phyloP scores from a whole-genome alignment of 2,113 vertebrate species.

The Anseranas semipalmata region DNA sequence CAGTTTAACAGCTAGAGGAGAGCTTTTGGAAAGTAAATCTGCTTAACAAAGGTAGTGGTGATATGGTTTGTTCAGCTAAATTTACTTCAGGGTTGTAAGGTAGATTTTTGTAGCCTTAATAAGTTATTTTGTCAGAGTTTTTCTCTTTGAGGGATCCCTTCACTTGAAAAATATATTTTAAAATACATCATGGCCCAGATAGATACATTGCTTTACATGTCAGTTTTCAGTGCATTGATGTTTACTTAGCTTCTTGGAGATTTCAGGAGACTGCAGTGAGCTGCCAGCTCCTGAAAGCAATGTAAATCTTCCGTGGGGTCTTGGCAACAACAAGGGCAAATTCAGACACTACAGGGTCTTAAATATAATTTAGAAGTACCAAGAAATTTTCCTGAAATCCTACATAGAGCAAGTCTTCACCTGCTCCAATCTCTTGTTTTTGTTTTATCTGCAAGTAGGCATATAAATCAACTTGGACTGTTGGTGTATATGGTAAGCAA shows the following conservation, averaged over 20 bases:
- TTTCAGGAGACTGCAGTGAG: background rate
- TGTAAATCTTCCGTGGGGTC: background rate
- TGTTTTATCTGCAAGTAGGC: background rate
- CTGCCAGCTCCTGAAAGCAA: background rate
- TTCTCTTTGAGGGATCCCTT: background rate
- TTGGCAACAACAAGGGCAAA: background rate
- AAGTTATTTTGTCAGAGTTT: background rate
- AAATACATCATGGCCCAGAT: background rate
- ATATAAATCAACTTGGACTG: background rate
- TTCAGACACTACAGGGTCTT: background rate
- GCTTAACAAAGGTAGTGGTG: background rate
- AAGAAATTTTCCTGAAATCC: background rate
- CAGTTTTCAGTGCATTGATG: background rate
- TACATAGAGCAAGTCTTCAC: fast-evolving
- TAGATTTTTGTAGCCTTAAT: background rate
- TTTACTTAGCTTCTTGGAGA: background rate
- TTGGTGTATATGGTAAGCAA: background rate
- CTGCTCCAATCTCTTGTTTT: background rate
- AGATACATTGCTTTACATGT: background rate
- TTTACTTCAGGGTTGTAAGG: background rate
- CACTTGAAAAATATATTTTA: background rate
- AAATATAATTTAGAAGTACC: background rate
- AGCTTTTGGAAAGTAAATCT: background rate
- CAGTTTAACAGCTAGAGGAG: background rate
- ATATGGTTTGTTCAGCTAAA: background rate